These are phyloP conservation scores for Rallus limicola DNA, from an alignment of 2,113 vertebrate species.

Conservation along the genomic window DNA sequence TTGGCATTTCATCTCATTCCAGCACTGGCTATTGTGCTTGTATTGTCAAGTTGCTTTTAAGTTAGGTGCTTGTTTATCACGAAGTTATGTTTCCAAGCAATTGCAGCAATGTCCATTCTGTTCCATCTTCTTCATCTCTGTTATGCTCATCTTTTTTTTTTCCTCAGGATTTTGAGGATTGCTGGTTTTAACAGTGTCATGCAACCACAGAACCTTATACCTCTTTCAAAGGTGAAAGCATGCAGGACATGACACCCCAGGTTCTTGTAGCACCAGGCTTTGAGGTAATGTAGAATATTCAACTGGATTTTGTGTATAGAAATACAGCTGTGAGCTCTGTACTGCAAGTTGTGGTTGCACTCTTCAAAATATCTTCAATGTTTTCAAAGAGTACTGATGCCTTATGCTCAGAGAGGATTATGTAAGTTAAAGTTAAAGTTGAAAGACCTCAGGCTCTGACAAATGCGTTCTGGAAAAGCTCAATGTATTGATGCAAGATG, in stretches of 20 bases:
- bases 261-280: not conserved
- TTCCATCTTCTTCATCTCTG: not conserved
- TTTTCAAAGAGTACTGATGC: not conserved
- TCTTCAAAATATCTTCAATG: not conserved
- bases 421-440: not conserved
- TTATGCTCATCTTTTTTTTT: not conserved
- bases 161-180: not conserved
- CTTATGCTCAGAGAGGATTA: not conserved
- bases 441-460: not conserved
- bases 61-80: not conserved
- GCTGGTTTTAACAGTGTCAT: not conserved
- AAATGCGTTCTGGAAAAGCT: not conserved
- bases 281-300: not conserved
- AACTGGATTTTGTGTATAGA: not conserved
- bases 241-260: not conserved
- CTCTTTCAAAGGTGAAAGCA: not conserved
- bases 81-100: not conserved
- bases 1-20: not conserved
- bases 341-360: not conserved
- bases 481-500: not conserved
- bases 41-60: not conserved
- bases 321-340: not conserved
- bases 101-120: not conserved
- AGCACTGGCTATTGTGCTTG: not conserved
- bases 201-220: not conserved